Base-by-base conservation (phyloP, 2,113 vertebrate species). In the Herpailurus yagouaroundi region DNA sequence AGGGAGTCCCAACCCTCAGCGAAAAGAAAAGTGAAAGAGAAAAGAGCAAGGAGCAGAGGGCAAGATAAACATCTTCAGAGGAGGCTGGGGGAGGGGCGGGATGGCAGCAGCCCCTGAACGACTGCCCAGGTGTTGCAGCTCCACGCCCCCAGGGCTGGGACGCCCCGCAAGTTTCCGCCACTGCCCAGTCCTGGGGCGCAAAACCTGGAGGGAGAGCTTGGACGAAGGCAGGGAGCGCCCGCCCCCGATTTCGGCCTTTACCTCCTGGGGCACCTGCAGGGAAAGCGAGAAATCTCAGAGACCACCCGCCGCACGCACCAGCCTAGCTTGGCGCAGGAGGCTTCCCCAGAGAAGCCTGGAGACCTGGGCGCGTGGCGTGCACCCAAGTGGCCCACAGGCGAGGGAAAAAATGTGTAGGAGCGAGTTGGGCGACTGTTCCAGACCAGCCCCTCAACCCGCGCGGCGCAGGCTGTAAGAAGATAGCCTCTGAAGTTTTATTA, bases 1-100 rank as follows among this genome's bases (percentile, higher is more conserved):
- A 0, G 48, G 82, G 94, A 87, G 83, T 76, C 71, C 94, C 95
- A 92, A 41, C 64, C 66, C 63, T 36, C 45, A 36, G 64, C 31
- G 21, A 94, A 97, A 93, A 76, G 96, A 91, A 98, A 98, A 98
- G 96, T 87, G 98, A 98, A 98, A 98, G 84, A 88, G 96, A 94
- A 97, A 68, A 86, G 36, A 41, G 19, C 29, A 5, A 10, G 69
- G 71, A 69, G 29, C 41, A 1, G 2, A 45, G 79, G 16, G 57
- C 4, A 73, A 87, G 94, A 96, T 57, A 89, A 96, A 97, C 97
- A 96, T 5, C 71, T 5, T 29, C 12, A 1, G 41, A 48, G 4
- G 52, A 10, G 68, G 19, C 41, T 14, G 91, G 83, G 89, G 97
- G 86, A 81, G 84, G 97, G 85, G 86, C 27, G 12, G 21, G 50